These are phyloP conservation scores for Nephrotoma guestfalica DNA, from an alignment of 2,888 invertebrate genomes.

Conservation along the genomic window DNA sequence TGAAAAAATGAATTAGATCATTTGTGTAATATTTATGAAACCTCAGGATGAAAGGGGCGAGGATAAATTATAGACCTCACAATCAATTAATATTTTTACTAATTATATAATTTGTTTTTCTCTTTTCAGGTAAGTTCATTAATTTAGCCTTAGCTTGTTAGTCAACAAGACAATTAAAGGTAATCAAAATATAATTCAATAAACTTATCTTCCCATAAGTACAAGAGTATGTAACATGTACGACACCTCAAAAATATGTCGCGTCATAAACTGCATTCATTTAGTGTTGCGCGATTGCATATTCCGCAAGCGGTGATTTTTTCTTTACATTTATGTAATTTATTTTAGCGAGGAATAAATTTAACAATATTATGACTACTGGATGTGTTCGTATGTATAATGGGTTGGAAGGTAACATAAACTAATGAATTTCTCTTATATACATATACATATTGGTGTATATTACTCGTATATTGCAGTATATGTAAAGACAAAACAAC, in stretches of 20 bases:
- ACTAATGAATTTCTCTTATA: background rate
- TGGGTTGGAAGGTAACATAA: background rate
- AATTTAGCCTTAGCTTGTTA: background rate
- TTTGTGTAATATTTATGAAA: no score
- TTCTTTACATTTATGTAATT: background rate
- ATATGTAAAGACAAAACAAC: background rate
- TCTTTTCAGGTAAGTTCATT: background rate
- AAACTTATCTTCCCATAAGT: background rate
- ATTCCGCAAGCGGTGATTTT: background rate
- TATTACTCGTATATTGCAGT: background rate
- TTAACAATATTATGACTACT: background rate
- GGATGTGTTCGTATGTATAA: no score
- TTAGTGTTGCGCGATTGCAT: background rate
- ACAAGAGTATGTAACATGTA: background rate
- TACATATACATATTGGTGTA: background rate
- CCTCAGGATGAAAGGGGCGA: no score
- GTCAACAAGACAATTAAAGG: background rate
- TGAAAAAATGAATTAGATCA: no score
- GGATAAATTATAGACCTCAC: no score
- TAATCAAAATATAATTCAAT: background rate
- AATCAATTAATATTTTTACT: background rate
- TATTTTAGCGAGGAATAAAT: background rate
- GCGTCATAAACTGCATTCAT: background rate
- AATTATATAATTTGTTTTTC: background rate
- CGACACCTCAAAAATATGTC: background rate